These are phyloP conservation scores for Microctonus aethiopoides DNA, from an alignment of 2,888 invertebrate genomes.

Conservation along the genomic window DNA sequence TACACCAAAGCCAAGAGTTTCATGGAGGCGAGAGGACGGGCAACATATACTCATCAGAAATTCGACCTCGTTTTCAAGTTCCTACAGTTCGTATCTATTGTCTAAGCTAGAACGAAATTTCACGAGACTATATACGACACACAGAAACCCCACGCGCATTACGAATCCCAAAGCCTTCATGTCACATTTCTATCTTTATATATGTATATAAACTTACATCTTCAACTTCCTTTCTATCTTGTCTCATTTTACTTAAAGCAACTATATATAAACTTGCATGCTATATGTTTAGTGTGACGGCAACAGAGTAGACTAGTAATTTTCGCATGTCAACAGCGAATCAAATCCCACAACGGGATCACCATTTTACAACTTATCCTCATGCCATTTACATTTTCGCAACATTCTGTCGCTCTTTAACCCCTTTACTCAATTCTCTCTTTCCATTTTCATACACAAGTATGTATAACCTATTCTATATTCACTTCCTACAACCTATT, in stretches of 20 bases:
- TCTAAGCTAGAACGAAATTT: conserved; percentile 19
- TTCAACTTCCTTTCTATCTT: not conserved
- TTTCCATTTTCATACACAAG: not conserved
- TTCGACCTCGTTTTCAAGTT: conserved; percentile 47
- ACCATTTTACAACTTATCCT: conserved; percentile 30
- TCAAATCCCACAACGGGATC: conserved; percentile 34
- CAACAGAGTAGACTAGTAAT: conserved; percentile 37
- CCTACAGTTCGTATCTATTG: conserved; percentile 40
- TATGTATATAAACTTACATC: not conserved
- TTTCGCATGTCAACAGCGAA: conserved; percentile 33
- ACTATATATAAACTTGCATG: not conserved
- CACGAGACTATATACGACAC: not conserved
- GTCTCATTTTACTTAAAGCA: not conserved
- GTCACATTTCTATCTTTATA: not conserved
- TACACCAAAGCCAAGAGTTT: conserved; percentile 71
- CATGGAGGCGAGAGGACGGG: conserved; percentile 74
- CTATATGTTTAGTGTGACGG: not conserved
- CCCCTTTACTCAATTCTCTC: not conserved
- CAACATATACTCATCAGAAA: conserved; percentile 68
- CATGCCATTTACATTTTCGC: conserved; percentile 4
- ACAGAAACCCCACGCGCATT: not conserved
- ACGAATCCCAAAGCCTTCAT: conserved; percentile 5
- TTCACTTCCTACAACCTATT: not conserved
- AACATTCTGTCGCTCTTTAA: not conserved
- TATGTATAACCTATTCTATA: not conserved